A percentile compares a stretch with the other conserved stretches of the same genome.
Conservation (phyloP, 2,113 vertebrate genomes). For the Ptilorrhoa leucosticta region DNA sequence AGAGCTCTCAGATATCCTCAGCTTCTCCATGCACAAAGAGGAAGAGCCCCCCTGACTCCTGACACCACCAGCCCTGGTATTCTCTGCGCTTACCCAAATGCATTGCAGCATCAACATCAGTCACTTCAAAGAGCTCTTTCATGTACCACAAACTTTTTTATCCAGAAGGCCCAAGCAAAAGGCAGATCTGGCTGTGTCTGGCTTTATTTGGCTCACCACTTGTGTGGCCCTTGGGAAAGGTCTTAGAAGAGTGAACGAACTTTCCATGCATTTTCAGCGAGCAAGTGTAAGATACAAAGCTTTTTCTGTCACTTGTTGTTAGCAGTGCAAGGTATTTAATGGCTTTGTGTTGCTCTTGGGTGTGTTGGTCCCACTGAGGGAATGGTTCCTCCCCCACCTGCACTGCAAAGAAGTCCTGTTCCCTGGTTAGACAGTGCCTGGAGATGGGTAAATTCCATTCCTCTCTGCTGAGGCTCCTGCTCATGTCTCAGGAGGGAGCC, state of each 20-base stretch:
- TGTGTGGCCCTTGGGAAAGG: constrained; percentile 46
- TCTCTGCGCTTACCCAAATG: neutral
- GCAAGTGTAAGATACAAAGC: neutral
- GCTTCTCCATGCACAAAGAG: rapidly evolving
- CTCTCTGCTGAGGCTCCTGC: neutral
- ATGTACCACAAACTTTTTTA: constrained; percentile 47
- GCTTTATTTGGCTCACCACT: neutral
- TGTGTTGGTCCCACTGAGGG: neutral
- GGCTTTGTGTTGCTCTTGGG: neutral
- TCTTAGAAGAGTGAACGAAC: constrained; percentile 2
- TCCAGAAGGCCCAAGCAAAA: constrained; percentile 10
- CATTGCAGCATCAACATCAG: constrained; percentile 34
- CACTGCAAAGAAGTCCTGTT: neutral
- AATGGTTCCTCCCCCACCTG: neutral
- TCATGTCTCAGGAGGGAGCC: neutral
- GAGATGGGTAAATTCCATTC: neutral
- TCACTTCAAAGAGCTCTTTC: constrained; percentile 67
- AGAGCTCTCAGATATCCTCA: neutral
- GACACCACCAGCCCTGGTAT: neutral
- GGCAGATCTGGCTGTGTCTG: constrained; percentile 7
- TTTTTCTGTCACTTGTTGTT: constrained; percentile 13
- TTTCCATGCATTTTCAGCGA: neutral
- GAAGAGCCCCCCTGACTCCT: neutral
- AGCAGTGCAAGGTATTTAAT: neutral
- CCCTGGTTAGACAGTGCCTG: neutral